Evolutionary conservation across 2,888 invertebrate species (phyloP), one percentile per base, ranked within the genome.

Genomic region (Dicyrtomina minuta): DNA sequence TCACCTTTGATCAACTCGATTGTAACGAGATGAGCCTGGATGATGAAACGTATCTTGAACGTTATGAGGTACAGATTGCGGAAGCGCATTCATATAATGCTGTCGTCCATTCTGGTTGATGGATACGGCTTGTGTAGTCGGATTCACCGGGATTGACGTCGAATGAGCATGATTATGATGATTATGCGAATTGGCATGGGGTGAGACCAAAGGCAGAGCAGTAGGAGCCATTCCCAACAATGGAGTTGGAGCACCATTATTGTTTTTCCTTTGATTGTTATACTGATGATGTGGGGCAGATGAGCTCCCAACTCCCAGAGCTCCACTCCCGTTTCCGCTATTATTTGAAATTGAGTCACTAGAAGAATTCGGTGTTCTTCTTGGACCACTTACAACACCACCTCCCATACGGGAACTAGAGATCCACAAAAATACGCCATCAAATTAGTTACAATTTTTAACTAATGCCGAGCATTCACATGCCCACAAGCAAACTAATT

Each of bases 151-250:
- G 60, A 73, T 70, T 53, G 72, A 61, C 41, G 73, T 43, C 8
- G 64, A 56, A 24, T 59, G 70, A 53, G 41, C 59, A 62, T 72
- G 73, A 62, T 70, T 60, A 64, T 74, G 68, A 66, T 75, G 75
- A 67, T 69, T 67, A 68, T 75, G 67, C 46, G 71, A 67, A 55
- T 46, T 65, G 22, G 58, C 70, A n/a, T n/a, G n/a, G 70, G 66
- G 70, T 74, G 78, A 72, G 64, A 61, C 70, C 44, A 72, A 58
- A 66, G 74, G 68, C 68, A 72, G 20, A n/a, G n/a, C n/a, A 53
- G 73, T 41, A 33, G 74, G 75, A 58, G 72, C 70, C 74, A 74
- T 74, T 33, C 74, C 73, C 39, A 76, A 59, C 39, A 77, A 60
- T 27, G 76, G 71, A 20, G 74, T 65, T 27, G 73, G 73, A 56